Percentiles rank a stretch among this genome's conserved stretches.
phyloP scores from a whole-genome alignment of 2,797 vertebrate species.

The Hylomyscus alleni region DNA sequence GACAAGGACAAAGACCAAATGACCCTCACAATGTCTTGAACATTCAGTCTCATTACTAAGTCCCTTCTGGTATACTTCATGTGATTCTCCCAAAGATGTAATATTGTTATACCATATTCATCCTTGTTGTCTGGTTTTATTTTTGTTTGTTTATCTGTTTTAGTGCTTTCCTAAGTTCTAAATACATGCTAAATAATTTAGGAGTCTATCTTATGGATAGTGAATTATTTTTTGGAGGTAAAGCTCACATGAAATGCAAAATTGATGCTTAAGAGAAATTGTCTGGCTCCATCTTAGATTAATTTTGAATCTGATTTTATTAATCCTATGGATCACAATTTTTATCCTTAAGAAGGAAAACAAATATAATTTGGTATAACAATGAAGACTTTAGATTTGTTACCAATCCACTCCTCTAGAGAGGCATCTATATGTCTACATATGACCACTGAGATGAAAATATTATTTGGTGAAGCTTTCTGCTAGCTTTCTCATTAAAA shows the following conservation, averaged over 20 bases:
- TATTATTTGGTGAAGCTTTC: background rate
- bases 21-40: background rate
- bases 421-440: background rate
- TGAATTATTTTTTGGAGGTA: background rate
- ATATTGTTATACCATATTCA: background rate
- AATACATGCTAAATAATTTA: background rate
- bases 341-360: background rate
- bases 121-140: background rate
- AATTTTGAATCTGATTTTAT: constrained; percentile 26
- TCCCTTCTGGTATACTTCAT: background rate
- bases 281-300: background rate
- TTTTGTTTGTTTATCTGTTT: background rate
- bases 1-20: background rate
- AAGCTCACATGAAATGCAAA: background rate
- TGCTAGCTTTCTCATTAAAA: constrained; percentile 28
- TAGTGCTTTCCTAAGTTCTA: background rate
- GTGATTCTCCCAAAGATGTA: background rate
- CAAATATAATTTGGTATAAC: background rate
- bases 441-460: background rate
- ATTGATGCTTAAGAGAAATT: background rate
- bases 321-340: background rate
- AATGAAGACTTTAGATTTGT: background rate
- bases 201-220: background rate
- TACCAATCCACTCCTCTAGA: background rate
- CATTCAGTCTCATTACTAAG: background rate